Evolutionary conservation across 2,888 invertebrate genomes (phyloP), one percentile per base, ranked within the genome.

Genomic region (Drosophila mimica): DNA sequence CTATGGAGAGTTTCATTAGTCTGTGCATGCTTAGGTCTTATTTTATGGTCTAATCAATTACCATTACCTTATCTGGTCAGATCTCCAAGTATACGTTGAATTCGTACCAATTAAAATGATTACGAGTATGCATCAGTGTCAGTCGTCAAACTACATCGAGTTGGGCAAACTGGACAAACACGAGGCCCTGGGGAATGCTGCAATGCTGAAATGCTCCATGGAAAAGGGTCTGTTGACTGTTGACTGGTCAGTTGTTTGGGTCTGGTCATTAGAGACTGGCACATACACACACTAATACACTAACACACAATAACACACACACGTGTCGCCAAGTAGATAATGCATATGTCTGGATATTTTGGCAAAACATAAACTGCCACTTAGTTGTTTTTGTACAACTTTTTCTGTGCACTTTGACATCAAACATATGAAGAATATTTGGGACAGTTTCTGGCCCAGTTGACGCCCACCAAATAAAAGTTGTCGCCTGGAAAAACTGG

Each of bases 101-200:
- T 79, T 70, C 69, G 73, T 74, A 74, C 77, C 88, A 88, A 88
- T 88, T 84, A 88, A 83, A 77, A 68, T 74, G 83, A 74, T 74
- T 81, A 81, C 63, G 76, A 67, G 70, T 59, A 81, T 79, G 81
- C 67, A 70, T 70, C 80, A 79, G 53, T 75, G 76, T 79, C 67
- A 48, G 28, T 9, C 48, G 3, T 13, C 36, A 61, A 40, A 56
- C 34, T 28, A 36, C 28, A 36, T 38, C 34, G 51, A 34, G 46
- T 36, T 36, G 67, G 28, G 11, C 33, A 34, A 25, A 61, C 40
- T 33, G 33, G 30, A 25, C 34, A 20, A 52, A n/a, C 34, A 79
- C 31, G 64, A 57, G 64, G 3, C 76, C 38, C 70, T 28, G 46
- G 78, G 80, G 76, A 79, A 52, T 60, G 33, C n/a, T 31, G 5